Evolutionary conservation across 1,140 invertebrate genomes (phyloP).

Genomic region (Hyles euphorbiae): DNA sequence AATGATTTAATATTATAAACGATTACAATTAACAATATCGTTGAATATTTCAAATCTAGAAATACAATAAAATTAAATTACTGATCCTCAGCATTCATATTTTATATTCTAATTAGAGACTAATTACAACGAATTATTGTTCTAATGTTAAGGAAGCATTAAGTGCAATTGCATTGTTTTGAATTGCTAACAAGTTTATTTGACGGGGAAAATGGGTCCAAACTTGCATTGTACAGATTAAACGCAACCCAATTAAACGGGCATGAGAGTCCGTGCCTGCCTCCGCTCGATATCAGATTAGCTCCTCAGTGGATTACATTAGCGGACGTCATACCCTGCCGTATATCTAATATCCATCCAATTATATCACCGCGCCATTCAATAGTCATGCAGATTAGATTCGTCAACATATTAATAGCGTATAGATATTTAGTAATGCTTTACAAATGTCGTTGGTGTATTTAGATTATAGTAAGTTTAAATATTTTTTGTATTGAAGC

Average conservation of each 20-base stretch:
- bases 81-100: background rate
- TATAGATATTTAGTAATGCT: background rate
- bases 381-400: conserved; percentile 58
- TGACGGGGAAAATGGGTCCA: conserved; percentile 55
- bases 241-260: conserved; percentile 67
- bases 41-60: background rate
- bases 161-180: conserved; percentile 11
- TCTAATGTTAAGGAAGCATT: background rate
- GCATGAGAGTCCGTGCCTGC: conserved; percentile 52
- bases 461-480: too few species aligned
- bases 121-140: background rate
- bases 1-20: too few species aligned
- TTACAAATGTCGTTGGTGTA: background rate
- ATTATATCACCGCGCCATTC: conserved; percentile 48
- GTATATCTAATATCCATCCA: conserved; percentile 43
- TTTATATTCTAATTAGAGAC: background rate
- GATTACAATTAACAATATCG: background rate
- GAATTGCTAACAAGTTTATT: conserved; percentile 36
- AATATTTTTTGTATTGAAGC: too few species aligned
- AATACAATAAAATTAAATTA: too few species aligned
- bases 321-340: conserved; percentile 49
- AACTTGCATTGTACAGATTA: conserved; percentile 68
- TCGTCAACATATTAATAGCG: conserved; percentile 30
- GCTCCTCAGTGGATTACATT: conserved; percentile 63
- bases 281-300: conserved; percentile 68